phyloP scores from a whole-genome alignment of 2,888 invertebrate species.

The Ethmia dodecea region DNA sequence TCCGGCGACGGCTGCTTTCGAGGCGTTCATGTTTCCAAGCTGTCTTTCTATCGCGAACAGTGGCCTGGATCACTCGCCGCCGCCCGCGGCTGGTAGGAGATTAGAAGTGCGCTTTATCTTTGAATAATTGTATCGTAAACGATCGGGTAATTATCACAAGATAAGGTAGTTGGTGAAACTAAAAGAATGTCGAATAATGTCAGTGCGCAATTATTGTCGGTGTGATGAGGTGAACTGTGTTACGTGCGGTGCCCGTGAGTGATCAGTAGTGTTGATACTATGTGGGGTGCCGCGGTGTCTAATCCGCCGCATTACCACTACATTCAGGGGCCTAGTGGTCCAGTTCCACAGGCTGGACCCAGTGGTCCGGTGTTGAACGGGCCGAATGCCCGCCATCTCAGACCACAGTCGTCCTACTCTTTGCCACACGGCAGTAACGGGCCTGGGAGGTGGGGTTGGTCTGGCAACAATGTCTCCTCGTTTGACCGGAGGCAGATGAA shows the following conservation, averaged over 20 bases:
- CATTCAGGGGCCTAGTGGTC: conserved; percentile 51
- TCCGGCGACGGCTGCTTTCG: conserved; percentile 71
- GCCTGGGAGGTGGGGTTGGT: conserved; percentile 74
- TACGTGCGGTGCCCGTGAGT: conserved; percentile 45
- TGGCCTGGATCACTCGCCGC: conserved; percentile 58
- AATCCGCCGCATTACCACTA: conserved; percentile 68
- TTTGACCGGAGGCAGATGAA: conserved; percentile 68
- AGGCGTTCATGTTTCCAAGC: conserved; percentile 59
- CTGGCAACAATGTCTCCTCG: conserved; percentile 72
- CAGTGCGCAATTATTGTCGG: conserved; percentile 47
- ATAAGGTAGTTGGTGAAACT: conserved; percentile 50
- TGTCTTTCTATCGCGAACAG: conserved; percentile 66
- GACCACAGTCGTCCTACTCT: conserved; percentile 73
- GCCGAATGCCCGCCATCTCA: conserved; percentile 52
- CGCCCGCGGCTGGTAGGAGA: conserved; percentile 37
- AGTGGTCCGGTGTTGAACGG: conserved; percentile 57
- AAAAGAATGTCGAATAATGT: conserved; percentile 45
- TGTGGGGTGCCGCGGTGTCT: conserved; percentile 72
- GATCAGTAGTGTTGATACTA: conserved; percentile 40
- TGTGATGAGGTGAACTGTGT: conserved; percentile 59
- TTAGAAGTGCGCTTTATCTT: conserved; percentile 50
- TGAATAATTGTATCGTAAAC: conserved; percentile 38
- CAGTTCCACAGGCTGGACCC: conserved; percentile 50
- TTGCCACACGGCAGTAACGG: conserved; percentile 75
- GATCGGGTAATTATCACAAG: conserved; percentile 49